These are phyloP conservation scores for Salvelinus sp. DNA, from an alignment of 2,113 vertebrate species.

Conservation along the genomic window DNA sequence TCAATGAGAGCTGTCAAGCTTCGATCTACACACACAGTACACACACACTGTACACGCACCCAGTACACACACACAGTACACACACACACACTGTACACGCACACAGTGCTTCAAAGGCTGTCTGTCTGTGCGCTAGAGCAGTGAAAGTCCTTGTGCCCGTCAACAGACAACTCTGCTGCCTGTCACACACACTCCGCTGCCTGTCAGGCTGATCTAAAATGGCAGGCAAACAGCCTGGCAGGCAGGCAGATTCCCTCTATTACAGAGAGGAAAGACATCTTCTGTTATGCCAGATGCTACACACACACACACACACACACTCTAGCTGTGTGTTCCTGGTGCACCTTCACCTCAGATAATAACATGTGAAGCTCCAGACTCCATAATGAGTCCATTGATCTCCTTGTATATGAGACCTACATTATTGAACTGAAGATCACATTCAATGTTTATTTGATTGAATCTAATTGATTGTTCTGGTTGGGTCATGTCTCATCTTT, in stretches of 20 bases:
- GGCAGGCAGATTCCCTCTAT: slow-evolving; percentile 25
- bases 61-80: not conserved
- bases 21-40: not conserved
- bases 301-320: not conserved
- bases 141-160: slow-evolving; percentile 61
- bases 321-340: slow-evolving; percentile 19
- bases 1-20: slow-evolving; percentile 42
- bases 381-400: not conserved
- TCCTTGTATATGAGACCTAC: too few species aligned
- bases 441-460: too few species aligned
- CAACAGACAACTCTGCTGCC: slow-evolving; percentile 39
- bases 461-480: not conserved
- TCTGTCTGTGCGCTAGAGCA: slow-evolving; percentile 51
- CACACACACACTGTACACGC: not conserved
- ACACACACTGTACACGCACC: not conserved
- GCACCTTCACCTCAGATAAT: slow-evolving; percentile 11
- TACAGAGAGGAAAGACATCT: slow-evolving; percentile 21
- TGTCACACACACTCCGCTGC: not conserved
- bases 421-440: not conserved
- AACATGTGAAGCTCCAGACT: not conserved
- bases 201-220: slow-evolving; percentile 63
- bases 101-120: slow-evolving; percentile 47
- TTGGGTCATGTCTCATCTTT: not conserved
- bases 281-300: slow-evolving; percentile 32
- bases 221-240: slow-evolving; percentile 45